Evolutionary conservation across 2,888 invertebrate species (phyloP).

Genomic region (Esperia sulphurella): DNA sequence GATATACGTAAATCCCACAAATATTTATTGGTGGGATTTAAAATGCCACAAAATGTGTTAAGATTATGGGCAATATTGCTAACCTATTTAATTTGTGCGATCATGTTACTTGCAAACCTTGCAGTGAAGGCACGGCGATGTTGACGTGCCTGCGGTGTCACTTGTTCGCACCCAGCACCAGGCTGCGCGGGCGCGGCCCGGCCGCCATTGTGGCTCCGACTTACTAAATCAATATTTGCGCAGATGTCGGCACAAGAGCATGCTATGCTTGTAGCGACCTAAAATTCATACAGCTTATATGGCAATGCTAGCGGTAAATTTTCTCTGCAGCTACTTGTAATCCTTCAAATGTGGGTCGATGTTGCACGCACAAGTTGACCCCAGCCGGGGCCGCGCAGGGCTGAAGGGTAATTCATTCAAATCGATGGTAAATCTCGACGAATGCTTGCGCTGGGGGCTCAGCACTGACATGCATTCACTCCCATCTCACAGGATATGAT

Average conservation of each 20-base stretch:
- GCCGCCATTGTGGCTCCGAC: slow-evolving; percentile 65
- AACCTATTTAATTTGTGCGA: slow-evolving; percentile 32
- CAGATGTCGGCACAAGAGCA: slow-evolving; percentile 78
- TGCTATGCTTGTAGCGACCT: slow-evolving; percentile 75
- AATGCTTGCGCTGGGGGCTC: slow-evolving; percentile 11
- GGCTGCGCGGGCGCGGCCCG: slow-evolving; percentile 40
- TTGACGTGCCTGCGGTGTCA: slow-evolving; percentile 22
- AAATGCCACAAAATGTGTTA: too few species aligned
- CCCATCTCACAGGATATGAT: background rate
- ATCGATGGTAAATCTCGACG: slow-evolving; percentile 28
- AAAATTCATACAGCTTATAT: slow-evolving; percentile 79
- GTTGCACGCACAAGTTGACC: slow-evolving; percentile 73
- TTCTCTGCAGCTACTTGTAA: slow-evolving; percentile 76
- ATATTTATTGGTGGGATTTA: too few species aligned
- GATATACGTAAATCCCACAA: too few species aligned
- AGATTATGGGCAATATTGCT: slow-evolving; percentile 21
- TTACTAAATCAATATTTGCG: slow-evolving; percentile 79
- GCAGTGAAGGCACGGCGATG: slow-evolving; percentile 4
- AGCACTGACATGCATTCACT: background rate
- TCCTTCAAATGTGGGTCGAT: slow-evolving; percentile 77
- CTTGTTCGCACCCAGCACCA: slow-evolving; percentile 31
- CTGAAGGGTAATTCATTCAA: slow-evolving; percentile 66
- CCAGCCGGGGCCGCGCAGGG: slow-evolving; percentile 42
- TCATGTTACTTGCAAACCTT: slow-evolving; percentile 29
- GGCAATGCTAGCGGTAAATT: slow-evolving; percentile 78